Evolutionary conservation across 2,888 invertebrate species (phyloP).

Genomic region (Helicoverpa assulta): DNA sequence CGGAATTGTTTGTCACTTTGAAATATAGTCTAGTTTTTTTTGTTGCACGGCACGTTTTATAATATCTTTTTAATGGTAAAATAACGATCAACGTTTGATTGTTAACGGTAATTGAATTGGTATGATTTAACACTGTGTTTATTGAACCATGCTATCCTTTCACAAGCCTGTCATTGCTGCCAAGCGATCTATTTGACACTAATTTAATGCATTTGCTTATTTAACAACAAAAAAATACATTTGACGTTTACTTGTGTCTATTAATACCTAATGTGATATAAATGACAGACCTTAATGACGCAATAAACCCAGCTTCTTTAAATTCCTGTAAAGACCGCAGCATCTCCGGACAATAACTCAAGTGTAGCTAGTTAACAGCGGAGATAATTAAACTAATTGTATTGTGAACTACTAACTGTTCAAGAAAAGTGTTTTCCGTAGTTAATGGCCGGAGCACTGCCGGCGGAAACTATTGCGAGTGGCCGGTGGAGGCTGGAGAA

Average conservation of each 20-base stretch:
- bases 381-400: conserved; percentile 33
- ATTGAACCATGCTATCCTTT: neutral
- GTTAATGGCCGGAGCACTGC: conserved; percentile 17
- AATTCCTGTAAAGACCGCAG: conserved; percentile 14
- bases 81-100: conserved; percentile 3
- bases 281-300: neutral
- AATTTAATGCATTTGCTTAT: too few relatives aligned
- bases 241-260: neutral
- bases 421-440: conserved; percentile 16
- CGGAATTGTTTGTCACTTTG: conserved; percentile 24
- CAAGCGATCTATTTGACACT: too few relatives aligned
- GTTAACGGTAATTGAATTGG: conserved; percentile 3
- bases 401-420: conserved; percentile 13
- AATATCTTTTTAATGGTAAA: conserved; percentile 9
- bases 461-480: conserved; percentile 1
- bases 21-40: conserved; percentile 14
- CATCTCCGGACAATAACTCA: conserved; percentile 10
- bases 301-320: conserved; percentile 25
- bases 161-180: neutral
- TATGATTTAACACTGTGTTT: neutral
- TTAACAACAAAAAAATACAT: too few relatives aligned
- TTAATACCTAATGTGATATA: neutral
- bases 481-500: neutral
- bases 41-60: neutral
- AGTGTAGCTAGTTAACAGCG: conserved; percentile 14